Conservation (phyloP, 1,140 invertebrate species). For the Drosophila auraria region DNA sequence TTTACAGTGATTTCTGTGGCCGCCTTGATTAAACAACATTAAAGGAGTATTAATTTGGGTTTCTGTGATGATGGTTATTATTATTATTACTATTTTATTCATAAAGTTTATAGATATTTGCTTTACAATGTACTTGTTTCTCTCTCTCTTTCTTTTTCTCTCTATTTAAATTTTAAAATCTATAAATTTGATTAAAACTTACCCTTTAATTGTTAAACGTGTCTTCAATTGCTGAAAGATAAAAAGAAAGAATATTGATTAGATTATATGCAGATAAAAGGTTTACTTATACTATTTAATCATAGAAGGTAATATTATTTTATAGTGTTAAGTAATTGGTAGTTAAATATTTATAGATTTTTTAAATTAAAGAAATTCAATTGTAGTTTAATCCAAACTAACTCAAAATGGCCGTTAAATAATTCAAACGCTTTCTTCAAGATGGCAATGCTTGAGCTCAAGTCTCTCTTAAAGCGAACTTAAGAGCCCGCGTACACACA, state of each 20-base stretch:
- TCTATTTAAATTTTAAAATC: neutral
- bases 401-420: constrained; percentile 26
- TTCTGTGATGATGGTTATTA: no score
- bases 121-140: constrained; percentile 52
- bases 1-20: no score
- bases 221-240: neutral
- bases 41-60: no score
- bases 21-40: no score
- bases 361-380: no score
- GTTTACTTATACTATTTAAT: no score
- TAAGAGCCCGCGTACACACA: constrained; percentile 53
- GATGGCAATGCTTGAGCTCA: constrained; percentile 46
- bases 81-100: neutral
- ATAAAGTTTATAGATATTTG: no score
- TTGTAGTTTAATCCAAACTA: neutral
- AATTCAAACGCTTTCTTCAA: constrained; percentile 33
- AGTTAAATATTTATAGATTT: neutral
- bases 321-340: neutral
- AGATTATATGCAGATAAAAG: neutral
- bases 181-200: constrained; percentile 17
- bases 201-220: constrained; percentile 19
- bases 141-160: constrained; percentile 17
- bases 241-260: constrained; percentile 2
- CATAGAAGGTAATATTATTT: neutral
- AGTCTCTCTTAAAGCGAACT: constrained; percentile 49